Evolutionary conservation across 92 coral and sea anemone genomes (phyloP), one percentile per base, ranked within the genome.

Genomic region (Micromussa lordhowensis): DNA sequence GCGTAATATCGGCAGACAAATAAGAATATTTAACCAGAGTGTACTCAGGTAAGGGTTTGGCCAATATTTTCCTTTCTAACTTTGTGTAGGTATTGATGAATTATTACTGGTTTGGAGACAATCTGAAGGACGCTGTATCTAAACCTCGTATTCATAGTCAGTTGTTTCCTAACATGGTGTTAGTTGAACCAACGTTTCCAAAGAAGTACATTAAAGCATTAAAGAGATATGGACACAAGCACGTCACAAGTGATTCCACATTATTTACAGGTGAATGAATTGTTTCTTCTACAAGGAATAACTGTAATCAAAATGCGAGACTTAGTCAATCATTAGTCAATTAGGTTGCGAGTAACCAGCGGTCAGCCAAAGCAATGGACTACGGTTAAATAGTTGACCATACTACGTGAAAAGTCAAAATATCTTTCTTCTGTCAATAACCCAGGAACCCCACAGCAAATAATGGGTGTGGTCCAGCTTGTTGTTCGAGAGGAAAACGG

Each of bases 391-490:
- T 11, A 61, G 28, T 22, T 1, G 68, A 24, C 68, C 1, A 2
- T 24, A 61, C 10, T 0, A 61, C 2, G 14, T 22, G 29, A 61
- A 24, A 61, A 5, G 14, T 13, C 12, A 61, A 61, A 26, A 24
- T 1, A 24, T 22, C 11, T 26, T 61, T 48, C 19, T 28, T 38
- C 54, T 85, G 57, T 36, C 36, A 36, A 8, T 31, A 68, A 2
- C 49, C 18, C 61, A 95, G 98, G 98, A 26, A 91, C 95, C 18
- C 98, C 98, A 3, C 78, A 40, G 24, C 98, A 95, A 75, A 91
- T 95, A 26, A 88, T 95, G 89, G 98, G 98, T 54, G 98, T 95
- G 35, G 96, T 95, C 21, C 98, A 95, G 72, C 92, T 95, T 36
- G 91, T 93, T 86, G 87, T 86, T 3, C 72, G 96, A 57, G 75